phyloP scores from a whole-genome alignment of 2,113 vertebrate species.

The Sapajus apella region DNA sequence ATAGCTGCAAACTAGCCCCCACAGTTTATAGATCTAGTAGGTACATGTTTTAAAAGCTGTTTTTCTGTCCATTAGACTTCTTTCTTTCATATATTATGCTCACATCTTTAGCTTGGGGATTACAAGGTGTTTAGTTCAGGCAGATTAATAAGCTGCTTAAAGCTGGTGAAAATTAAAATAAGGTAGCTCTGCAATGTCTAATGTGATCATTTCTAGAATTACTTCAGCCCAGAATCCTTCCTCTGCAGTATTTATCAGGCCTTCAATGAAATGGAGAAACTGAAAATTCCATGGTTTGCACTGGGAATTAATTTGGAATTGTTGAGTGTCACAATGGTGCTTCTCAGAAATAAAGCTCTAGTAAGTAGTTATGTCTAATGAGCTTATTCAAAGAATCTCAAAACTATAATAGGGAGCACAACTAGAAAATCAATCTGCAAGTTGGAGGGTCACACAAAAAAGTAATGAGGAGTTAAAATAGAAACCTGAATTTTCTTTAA shows the following conservation, averaged over 20 bases:
- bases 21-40: not conserved
- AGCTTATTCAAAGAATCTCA: conserved; percentile 67
- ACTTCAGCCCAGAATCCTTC: conserved; percentile 68
- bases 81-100: not conserved
- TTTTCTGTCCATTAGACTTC: not conserved
- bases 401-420: conserved; percentile 54
- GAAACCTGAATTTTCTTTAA: not conserved
- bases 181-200: conserved; percentile 72
- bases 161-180: conserved; percentile 76
- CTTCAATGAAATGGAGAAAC: conserved; percentile 60
- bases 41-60: conserved; percentile 37
- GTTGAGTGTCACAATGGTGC: conserved; percentile 66
- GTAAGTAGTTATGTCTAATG: conserved; percentile 56
- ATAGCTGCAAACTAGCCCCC: not conserved
- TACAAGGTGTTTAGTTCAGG: conserved; percentile 67
- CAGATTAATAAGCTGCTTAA: conserved; percentile 70
- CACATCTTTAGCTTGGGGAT: not conserved
- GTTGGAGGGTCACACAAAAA: conserved; percentile 3
- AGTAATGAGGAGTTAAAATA: not conserved
- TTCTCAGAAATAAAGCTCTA: conserved; percentile 43
- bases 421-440: conserved; percentile 63
- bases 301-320: conserved; percentile 79
- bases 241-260: conserved; percentile 62
- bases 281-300: conserved; percentile 69
- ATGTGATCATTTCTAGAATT: conserved; percentile 74